Evolutionary conservation across 2,113 vertebrate genomes (phyloP), one percentile per base, ranked within the genome.

Genomic region (Sinocyclocheilus anophthalmus): DNA sequence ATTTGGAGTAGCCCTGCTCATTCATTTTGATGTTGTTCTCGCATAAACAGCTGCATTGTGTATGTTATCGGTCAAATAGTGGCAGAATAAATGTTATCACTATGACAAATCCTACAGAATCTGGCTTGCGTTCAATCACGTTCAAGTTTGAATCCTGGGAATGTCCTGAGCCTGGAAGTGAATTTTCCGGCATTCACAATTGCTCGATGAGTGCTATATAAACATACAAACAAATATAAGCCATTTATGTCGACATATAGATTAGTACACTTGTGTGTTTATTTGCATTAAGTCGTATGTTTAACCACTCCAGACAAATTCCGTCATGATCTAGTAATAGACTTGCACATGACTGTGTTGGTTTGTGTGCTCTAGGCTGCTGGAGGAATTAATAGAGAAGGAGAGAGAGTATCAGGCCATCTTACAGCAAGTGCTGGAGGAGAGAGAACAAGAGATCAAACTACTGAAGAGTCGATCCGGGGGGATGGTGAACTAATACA

Each of bases 351-450:
- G 45, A 26, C 20, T 63, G 65, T 26, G 57, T 24, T 20, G 84
- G 48, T 63, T 65, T 87, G 26, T 87, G 48, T 84, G 84, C 80
- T 89, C 3, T 91, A 99, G 97, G 92, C 91, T 99, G 92, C 89
- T 99, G 85, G 97, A 99, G 87, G 96, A 98, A 91, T 88, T 99
- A 86, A 88, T 99, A 92, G 96, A 96, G 88, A 98, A 96, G 92
- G 98, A 99, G 93, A 94, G 94, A 89, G 97, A 99, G 93, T 97
- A 99, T 83, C 98, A 99, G 90, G 92, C 93, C 86, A 94, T 99
- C 67, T 93, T 99, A 89, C 96, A 97, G 89, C 97, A 96, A 91
- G 97, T 98, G 87, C 96, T 99, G 93, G 96, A 97, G 90, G 97
- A 99, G 93, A 96, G 97, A 90, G 96, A 97, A 77, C 95, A 96